Evolutionary conservation across 1,140 invertebrate genomes (phyloP).

Genomic region (Bombus affinis): DNA sequence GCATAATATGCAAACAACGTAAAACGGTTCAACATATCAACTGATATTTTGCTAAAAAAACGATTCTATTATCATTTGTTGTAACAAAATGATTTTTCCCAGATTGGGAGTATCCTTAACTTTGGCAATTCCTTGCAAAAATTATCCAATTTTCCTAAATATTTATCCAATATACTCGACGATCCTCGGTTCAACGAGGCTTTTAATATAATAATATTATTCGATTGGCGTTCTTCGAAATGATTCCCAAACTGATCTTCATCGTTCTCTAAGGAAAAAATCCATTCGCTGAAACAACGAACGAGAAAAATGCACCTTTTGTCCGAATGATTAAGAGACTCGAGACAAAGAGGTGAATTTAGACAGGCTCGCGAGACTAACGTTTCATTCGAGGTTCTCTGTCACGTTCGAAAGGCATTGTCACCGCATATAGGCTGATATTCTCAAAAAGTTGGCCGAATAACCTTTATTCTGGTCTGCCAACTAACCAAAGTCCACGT

Average conservation of each 20-base stretch:
- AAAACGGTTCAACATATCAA: too few relatives aligned
- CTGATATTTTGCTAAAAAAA: too few relatives aligned
- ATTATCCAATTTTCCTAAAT: too few relatives aligned
- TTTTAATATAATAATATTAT: background rate
- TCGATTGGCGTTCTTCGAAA: background rate
- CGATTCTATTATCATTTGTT: too few relatives aligned
- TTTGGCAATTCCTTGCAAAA: too few relatives aligned
- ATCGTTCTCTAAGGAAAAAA: background rate
- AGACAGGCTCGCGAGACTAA: background rate
- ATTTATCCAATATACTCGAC: too few relatives aligned
- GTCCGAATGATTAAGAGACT: slow-evolving; percentile 41
- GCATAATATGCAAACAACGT: too few relatives aligned
- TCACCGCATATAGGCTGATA: slow-evolving; percentile 50
- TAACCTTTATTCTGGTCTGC: slow-evolving; percentile 34
- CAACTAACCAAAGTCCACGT: too few relatives aligned
- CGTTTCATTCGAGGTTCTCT: slow-evolving; percentile 7
- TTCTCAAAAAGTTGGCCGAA: slow-evolving; percentile 58
- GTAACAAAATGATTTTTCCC: too few relatives aligned
- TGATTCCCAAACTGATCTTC: background rate
- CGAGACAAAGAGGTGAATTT: slow-evolving; percentile 36
- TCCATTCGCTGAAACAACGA: background rate
- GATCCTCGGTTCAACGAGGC: too few relatives aligned
- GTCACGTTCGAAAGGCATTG: slow-evolving; percentile 30
- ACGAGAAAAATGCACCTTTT: background rate
- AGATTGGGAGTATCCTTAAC: too few relatives aligned